Base-by-base conservation (phyloP, 2,797 vertebrate genomes). In the Spatula clypeata region DNA sequence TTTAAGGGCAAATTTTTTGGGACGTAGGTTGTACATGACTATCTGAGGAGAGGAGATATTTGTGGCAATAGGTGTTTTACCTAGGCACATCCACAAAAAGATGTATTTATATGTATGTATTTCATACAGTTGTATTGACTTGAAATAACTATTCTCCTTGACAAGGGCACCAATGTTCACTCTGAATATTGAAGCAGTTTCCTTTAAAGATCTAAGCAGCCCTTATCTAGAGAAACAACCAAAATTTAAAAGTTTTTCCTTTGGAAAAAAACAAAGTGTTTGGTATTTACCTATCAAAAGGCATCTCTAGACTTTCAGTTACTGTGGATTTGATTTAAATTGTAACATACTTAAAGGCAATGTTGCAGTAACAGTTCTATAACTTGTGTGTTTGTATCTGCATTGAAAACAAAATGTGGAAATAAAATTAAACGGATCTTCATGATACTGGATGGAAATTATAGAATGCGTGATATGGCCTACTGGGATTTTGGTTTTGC, bases 401-500 rank as follows among this genome's bases (percentile, higher is more conserved):
- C 23, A 17, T 44, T 88, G 65, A 57, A 29, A 67, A 44, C 38
- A 38, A 88, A 84, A 53, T 53, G 24, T 90, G 44, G 65, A 57
- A 82, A 90, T 94, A 91, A 95, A 87, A 89, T 87, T 14, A 82
- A 95, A 88, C 49, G 45, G 24, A 10, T 90, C 14, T 55, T 40
- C 45, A 21, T 58, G 62, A 21, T 92, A 45, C 54, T 65, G 34
- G 8, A 91, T 45, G 40, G 74, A 51, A 89, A 55, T 60, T 84
- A 47, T 47, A 66, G 79, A 85, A 73, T 61, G 27, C 20, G 26
- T 80, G 85, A n/a, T 24, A 47, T 40, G 24, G 40, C 74, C 73
- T 70, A 1, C 32, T 79, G 80, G 45, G 54, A 75, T 65, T 75
- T 66, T 42, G 29, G 2, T 8, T 92, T 77, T 61, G 31, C 57